Percentiles rank a stretch among this genome's conserved stretches.
These are phyloP conservation scores for Calameuta filiformis DNA, from an alignment of 2,888 invertebrate genomes.

Conservation along the genomic window DNA sequence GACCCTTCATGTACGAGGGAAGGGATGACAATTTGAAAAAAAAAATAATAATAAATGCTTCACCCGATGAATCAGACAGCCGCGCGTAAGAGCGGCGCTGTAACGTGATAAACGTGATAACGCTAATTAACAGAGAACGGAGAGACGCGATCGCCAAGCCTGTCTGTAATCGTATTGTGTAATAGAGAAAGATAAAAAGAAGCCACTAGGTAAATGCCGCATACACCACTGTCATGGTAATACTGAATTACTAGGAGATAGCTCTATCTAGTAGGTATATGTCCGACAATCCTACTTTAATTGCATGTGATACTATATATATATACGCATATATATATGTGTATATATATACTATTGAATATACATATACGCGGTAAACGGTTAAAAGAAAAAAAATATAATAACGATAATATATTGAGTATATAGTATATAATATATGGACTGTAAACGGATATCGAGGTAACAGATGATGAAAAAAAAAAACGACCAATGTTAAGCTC, in stretches of 20 bases:
- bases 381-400: slow-evolving; percentile 33
- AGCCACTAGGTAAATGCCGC: slow-evolving; percentile 24
- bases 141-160: slow-evolving; percentile 19
- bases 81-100: no score
- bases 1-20: neutral
- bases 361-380: slow-evolving; percentile 30
- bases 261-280: slow-evolving; percentile 50
- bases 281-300: slow-evolving; percentile 64
- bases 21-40: neutral
- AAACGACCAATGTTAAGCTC: slow-evolving; percentile 48
- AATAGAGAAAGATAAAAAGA: slow-evolving; percentile 6
- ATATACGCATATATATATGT: slow-evolving; percentile 38
- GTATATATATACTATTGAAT: slow-evolving; percentile 32
- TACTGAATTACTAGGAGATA: slow-evolving; percentile 36
- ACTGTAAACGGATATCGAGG: slow-evolving; percentile 17
- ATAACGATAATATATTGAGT: slow-evolving; percentile 36
- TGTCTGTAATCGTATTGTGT: slow-evolving; percentile 7
- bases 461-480: slow-evolving; percentile 24
- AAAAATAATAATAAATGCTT: neutral
- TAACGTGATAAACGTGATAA: neutral
- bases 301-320: slow-evolving; percentile 61
- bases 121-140: neutral
- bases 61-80: neutral
- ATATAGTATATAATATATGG: slow-evolving; percentile 21
- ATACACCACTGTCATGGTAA: slow-evolving; percentile 34